Base-by-base conservation (phyloP, 2,888 invertebrate species). In the Drosophila mayaguana region DNA sequence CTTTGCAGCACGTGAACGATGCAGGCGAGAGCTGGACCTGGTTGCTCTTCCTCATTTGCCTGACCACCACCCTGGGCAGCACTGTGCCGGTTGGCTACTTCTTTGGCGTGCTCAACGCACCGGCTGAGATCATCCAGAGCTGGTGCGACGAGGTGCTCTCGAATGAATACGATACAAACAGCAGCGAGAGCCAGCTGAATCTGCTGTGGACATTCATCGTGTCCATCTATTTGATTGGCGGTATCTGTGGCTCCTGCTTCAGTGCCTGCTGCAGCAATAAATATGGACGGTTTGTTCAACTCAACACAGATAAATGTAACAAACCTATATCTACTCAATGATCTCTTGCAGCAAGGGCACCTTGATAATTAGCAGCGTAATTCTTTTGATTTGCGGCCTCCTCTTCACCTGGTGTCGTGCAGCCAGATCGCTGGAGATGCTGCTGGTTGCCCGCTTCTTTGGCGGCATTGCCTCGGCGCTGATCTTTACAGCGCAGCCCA, bases 191-290 rank as follows among this genome's bases (percentile, higher is more conserved):
- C 40, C 92, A 94, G 83, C 91, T 97, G 77, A 94, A 95, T 70
- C 91, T 96, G 53, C 91, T 97, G 12, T 98, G 97, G 97, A 95
- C 97, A 1, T 93, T 94, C n/a, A 94, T 97, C 25, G 97, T 98
- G 9, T 96, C 98, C 36, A 95, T 97, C 74, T 98, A 97, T 93
- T 94, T 98, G 38, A 95, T 98, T 38, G 98, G 98, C 8, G 98
- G 98, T 45, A 96, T 97, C 81, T 93, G 95, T 25, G 98, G 98
- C 0, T 98, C 98, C 6, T 93, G 97, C 43, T 93, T 95, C 1
- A 97, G 97, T 0, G 96, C 97, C 18, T 94, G 95, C 88, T 91
- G 96, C 22, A 96, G 96, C 28, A 95, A 97, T 92, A 94, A 92
- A 82, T 93, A 95, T 63, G 97, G 97, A 70, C 94, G 95, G 95